Evolutionary conservation across 53 echinoderm and acorn worm species (phyloP).

Genomic region (Zoroaster sp.): DNA sequence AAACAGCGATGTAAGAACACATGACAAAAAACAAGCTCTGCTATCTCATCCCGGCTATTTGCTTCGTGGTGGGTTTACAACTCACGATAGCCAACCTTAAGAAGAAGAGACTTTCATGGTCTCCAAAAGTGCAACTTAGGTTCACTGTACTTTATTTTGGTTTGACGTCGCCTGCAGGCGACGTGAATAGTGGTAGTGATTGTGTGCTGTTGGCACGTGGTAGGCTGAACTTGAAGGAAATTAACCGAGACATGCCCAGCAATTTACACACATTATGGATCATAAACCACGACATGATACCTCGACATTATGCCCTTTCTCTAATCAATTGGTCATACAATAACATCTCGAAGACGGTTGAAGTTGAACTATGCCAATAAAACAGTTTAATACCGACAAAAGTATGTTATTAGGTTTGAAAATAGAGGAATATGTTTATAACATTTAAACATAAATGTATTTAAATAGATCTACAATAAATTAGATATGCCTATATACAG

Average conservation of each 20-base stretch:
- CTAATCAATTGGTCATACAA: slow-evolving; percentile 29
- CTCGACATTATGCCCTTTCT: slow-evolving; percentile 31
- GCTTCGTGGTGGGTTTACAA: not conserved
- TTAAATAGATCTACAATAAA: too few relatives aligned
- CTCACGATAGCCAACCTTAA: slow-evolving; percentile 6
- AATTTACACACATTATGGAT: slow-evolving; percentile 34
- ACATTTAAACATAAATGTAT: too few relatives aligned
- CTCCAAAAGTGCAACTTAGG: slow-evolving; percentile 33
- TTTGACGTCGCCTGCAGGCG: not conserved
- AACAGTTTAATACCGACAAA: not conserved
- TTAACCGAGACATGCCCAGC: slow-evolving; percentile 20
- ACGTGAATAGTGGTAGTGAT: not conserved
- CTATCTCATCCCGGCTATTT: slow-evolving; percentile 34
- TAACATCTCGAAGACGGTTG: not conserved
- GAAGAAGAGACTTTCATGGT: slow-evolving; percentile 14
- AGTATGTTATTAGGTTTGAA: not conserved
- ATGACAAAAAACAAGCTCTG: slow-evolving; percentile 28
- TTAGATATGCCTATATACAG: too few relatives aligned
- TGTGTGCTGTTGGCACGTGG: slow-evolving; percentile 26
- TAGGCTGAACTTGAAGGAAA: slow-evolving; percentile 32
- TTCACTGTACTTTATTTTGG: slow-evolving; percentile 47
- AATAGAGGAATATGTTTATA: not conserved
- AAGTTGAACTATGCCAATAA: slow-evolving; percentile 22
- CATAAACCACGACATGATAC: slow-evolving; percentile 26
- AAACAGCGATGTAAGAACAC: not conserved